Evolutionary conservation across 1,140 invertebrate species (phyloP).

Genomic region (Drosophila littoralis): DNA sequence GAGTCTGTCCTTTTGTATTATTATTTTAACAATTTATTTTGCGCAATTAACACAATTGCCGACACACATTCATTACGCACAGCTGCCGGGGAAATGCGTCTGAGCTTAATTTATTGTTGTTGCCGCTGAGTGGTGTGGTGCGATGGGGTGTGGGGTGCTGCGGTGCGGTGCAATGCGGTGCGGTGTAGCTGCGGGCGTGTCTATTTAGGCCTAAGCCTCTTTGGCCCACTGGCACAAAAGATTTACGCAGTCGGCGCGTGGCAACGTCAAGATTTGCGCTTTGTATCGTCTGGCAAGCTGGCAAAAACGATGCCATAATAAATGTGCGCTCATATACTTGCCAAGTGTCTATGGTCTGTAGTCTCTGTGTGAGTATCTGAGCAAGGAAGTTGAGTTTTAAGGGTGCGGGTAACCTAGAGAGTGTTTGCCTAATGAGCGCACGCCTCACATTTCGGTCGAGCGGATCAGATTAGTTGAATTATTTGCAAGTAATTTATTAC

Average conservation of each 20-base stretch:
- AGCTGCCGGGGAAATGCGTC: slow-evolving; percentile 68
- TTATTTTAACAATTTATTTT: slow-evolving; percentile 83
- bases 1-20: slow-evolving; percentile 48
- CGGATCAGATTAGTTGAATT: slow-evolving; percentile 76
- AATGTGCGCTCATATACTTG: slow-evolving; percentile 51
- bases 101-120: slow-evolving; percentile 79
- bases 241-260: slow-evolving; percentile 75
- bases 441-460: slow-evolving; percentile 64
- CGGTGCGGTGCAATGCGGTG: neutral
- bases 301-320: slow-evolving; percentile 73
- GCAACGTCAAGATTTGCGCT: slow-evolving; percentile 69
- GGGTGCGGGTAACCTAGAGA: neutral
- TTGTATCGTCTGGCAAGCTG: slow-evolving; percentile 22
- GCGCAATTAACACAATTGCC: slow-evolving; percentile 82
- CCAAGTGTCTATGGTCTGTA: slow-evolving; percentile 5
- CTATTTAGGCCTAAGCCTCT: slow-evolving; percentile 50
- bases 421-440: slow-evolving; percentile 65
- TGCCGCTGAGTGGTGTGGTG: neutral
- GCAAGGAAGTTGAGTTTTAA: neutral
- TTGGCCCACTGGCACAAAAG: slow-evolving; percentile 42
- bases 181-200: slow-evolving; percentile 13
- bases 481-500: slow-evolving; percentile 82
- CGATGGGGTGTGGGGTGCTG: neutral
- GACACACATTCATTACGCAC: slow-evolving; percentile 79
- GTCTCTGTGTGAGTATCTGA: neutral